These are phyloP conservation scores for Conus ventricosus DNA, from an alignment of 1,140 invertebrate genomes.

Conservation along the genomic window DNA sequence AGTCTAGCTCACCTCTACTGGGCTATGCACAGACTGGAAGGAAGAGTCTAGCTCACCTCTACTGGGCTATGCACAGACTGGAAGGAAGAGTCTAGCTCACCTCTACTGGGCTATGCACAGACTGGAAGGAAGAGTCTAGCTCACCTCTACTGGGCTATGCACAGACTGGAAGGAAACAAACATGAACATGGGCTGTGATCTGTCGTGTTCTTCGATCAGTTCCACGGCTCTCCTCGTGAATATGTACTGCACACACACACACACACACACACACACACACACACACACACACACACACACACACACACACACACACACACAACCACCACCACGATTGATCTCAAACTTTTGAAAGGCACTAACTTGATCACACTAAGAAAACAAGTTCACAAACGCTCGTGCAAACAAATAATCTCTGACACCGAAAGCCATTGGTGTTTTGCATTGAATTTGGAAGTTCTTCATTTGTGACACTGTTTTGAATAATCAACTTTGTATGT, in stretches of 20 bases:
- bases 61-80: slow-evolving; percentile 12
- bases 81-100: neutral
- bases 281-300: neutral
- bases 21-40: no score
- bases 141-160: no score
- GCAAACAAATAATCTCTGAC: no score
- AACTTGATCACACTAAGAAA: no score
- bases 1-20: no score
- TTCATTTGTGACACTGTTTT: neutral
- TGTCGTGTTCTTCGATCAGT: slow-evolving; percentile 30
- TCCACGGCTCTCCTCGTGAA: neutral
- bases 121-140: no score
- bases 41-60: neutral
- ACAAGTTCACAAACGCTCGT: no score
- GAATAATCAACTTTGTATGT: no score
- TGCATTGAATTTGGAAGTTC: neutral
- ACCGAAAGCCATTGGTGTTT: no score
- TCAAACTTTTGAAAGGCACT: no score
- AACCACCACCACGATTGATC: neutral
- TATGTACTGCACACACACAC: neutral
- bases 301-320: neutral
- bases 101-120: no score
- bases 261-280: neutral
- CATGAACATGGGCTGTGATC: slow-evolving; percentile 18
- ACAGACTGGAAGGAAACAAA: neutral